These are phyloP conservation scores for Protonemura montana DNA, from an alignment of 2,888 invertebrate genomes.

Conservation along the genomic window DNA sequence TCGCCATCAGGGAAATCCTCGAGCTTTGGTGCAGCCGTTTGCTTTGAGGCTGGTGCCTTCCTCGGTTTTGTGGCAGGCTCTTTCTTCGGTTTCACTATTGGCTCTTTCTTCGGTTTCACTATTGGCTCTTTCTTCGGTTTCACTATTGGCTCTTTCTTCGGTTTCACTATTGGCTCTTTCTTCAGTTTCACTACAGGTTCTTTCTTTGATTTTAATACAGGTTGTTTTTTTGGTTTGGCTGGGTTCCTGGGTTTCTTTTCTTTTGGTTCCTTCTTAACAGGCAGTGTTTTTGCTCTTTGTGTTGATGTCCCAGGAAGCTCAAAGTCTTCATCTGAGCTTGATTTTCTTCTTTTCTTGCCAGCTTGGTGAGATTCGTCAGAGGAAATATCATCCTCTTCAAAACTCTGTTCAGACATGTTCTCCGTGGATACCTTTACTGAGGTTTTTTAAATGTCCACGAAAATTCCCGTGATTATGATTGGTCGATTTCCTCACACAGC, in stretches of 20 bases:
- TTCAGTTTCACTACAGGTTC: slow-evolving; percentile 15
- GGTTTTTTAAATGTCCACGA: background rate
- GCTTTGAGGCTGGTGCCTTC: background rate
- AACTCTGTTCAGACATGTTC: background rate
- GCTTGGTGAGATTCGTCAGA: background rate
- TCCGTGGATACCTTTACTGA: too few relatives aligned
- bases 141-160: background rate
- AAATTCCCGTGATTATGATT: background rate
- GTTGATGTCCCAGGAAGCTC: background rate
- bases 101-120: slow-evolving; percentile 19
- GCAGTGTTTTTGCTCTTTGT: background rate
- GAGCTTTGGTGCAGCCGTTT: background rate
- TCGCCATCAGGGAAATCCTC: background rate
- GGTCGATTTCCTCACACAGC: too few relatives aligned
- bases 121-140: slow-evolving; percentile 28
- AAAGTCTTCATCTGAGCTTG: background rate
- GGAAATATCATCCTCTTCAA: background rate
- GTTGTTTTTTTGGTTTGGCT: slow-evolving; percentile 27
- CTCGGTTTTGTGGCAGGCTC: background rate
- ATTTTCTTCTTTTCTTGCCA: background rate
- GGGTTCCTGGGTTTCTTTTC: slow-evolving; percentile 27
- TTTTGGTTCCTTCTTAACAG: slow-evolving; percentile 18
- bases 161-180: slow-evolving; percentile 16
- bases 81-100: background rate
- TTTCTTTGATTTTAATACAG: slow-evolving; percentile 7